These are phyloP conservation scores for Nomada ferruginata DNA, from an alignment of 2,888 invertebrate species.

Conservation along the genomic window DNA sequence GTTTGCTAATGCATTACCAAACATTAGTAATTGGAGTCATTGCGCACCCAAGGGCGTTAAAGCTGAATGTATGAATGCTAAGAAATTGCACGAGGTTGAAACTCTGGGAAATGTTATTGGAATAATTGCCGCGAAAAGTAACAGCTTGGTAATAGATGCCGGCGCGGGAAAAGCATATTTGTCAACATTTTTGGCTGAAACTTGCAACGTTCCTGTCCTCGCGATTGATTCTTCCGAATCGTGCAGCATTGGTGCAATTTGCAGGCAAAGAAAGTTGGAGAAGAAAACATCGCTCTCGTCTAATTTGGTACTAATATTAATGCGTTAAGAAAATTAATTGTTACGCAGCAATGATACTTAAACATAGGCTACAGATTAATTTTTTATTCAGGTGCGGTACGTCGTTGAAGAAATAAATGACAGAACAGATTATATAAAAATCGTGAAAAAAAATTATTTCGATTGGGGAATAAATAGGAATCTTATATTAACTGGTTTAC, in stretches of 20 bases:
- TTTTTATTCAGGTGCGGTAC: conserved; percentile 75
- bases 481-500: conserved; percentile 88
- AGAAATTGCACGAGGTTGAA: conserved; percentile 91
- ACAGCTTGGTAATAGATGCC: conserved; percentile 87
- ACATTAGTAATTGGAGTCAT: neutral
- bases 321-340: neutral
- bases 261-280: conserved; percentile 78
- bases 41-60: conserved; percentile 63
- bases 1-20: conserved; percentile 82
- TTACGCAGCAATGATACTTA: neutral
- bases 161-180: conserved; percentile 96
- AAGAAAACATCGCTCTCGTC: conserved; percentile 46
- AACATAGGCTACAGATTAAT: neutral
- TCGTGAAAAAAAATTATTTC: conserved; percentile 72
- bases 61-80: conserved; percentile 89
- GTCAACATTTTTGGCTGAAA: conserved; percentile 88
- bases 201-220: conserved; percentile 90
- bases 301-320: conserved; percentile 65
- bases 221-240: conserved; percentile 91
- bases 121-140: conserved; percentile 62
- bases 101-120: conserved; percentile 72
- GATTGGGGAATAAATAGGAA: conserved; percentile 67
- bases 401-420: conserved; percentile 76
- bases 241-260: conserved; percentile 89
- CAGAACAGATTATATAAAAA: conserved; percentile 73